phyloP scores from a whole-genome alignment of 2,797 vertebrate species.

The Pipistrellus nathusii region DNA sequence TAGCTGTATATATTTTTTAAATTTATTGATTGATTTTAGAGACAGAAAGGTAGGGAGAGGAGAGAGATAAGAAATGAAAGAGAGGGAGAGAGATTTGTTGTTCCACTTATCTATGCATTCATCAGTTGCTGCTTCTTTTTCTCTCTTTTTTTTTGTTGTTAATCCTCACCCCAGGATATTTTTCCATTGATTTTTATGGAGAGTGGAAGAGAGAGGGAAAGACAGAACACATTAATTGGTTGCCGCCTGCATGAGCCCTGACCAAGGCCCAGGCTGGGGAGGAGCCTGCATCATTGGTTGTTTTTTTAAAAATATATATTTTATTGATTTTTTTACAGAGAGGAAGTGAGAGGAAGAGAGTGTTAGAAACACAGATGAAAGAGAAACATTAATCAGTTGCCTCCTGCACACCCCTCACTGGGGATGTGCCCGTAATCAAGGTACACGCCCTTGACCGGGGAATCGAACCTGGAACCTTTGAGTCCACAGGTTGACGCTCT shows the following conservation, averaged over 20 bases:
- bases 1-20: background rate
- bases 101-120: background rate
- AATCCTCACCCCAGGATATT: background rate
- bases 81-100: background rate
- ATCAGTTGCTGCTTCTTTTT: background rate
- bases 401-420: no score
- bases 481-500: no score
- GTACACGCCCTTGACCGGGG: no score
- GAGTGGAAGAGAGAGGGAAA: background rate
- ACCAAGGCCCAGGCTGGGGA: no score
- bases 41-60: background rate
- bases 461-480: no score
- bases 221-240: background rate
- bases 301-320: no score
- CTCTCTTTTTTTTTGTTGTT: background rate
- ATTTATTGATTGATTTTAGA: background rate
- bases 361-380: no score
- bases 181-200: background rate
- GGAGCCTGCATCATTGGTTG: no score
- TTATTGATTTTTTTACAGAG: no score
- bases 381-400: no score
- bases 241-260: background rate
- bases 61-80: background rate
- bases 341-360: no score
- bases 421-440: no score